These are phyloP conservation scores for Torymus auratus DNA, from an alignment of 2,888 invertebrate species.

Conservation along the genomic window DNA sequence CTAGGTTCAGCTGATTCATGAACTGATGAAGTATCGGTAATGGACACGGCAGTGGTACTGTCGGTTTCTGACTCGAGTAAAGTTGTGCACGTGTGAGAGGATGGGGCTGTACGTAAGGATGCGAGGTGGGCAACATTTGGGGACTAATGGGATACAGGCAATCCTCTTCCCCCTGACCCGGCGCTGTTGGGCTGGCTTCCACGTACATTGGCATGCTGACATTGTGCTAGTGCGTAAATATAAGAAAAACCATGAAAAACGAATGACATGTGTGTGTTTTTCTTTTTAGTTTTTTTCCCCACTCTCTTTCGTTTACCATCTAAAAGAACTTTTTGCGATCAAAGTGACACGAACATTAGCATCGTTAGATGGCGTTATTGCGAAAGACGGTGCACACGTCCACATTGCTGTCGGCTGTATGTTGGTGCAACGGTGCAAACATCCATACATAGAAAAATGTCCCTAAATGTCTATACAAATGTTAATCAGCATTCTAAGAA, in stretches of 20 bases:
- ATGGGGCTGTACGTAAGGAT: slow-evolving; percentile 73
- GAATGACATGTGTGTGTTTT: slow-evolving; percentile 40
- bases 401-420: background rate
- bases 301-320: slow-evolving; percentile 5
- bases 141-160: slow-evolving; percentile 74
- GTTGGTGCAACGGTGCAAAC: no score
- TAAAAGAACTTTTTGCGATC: slow-evolving; percentile 22
- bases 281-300: background rate
- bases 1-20: slow-evolving; percentile 30
- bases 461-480: no score
- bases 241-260: slow-evolving; percentile 57
- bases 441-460: no score
- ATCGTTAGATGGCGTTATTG: slow-evolving; percentile 13
- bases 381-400: slow-evolving; percentile 27
- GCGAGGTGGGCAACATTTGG: slow-evolving; percentile 69
- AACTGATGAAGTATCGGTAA: slow-evolving; percentile 39
- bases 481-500: no score
- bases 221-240: slow-evolving; percentile 71
- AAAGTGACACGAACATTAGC: slow-evolving; percentile 48
- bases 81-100: slow-evolving; percentile 71
- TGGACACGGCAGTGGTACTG: slow-evolving; percentile 1
- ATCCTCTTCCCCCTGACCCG: slow-evolving; percentile 72
- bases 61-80: slow-evolving; percentile 60
- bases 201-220: slow-evolving; percentile 73
- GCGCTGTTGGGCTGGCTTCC: slow-evolving; percentile 67